Percentiles rank a stretch among this genome's conserved stretches.
These are phyloP conservation scores for Danaus melanippus DNA, from an alignment of 1,140 invertebrate genomes.

Conservation along the genomic window DNA sequence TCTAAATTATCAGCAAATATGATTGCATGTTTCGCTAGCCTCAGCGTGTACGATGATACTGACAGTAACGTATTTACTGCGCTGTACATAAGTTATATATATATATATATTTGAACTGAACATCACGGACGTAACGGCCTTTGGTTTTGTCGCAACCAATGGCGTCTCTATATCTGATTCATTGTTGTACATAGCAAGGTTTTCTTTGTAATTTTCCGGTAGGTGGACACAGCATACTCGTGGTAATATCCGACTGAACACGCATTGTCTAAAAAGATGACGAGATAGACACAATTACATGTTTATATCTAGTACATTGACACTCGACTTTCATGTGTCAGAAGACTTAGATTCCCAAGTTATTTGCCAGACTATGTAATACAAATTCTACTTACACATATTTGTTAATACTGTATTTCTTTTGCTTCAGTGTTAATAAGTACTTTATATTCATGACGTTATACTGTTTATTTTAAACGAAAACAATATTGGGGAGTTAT, in stretches of 20 bases:
- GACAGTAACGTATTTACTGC: too few relatives aligned
- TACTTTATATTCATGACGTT: too few relatives aligned
- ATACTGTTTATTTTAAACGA: too few relatives aligned
- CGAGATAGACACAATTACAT: slow-evolving; percentile 21
- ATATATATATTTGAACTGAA: too few relatives aligned
- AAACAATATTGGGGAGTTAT: too few relatives aligned
- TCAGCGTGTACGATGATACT: slow-evolving; percentile 16
- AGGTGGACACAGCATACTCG: slow-evolving; percentile 44
- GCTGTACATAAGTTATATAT: too few relatives aligned
- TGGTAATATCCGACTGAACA: slow-evolving; percentile 45
- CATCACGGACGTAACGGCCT: slow-evolving; percentile 33
- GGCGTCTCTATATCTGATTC: slow-evolving; percentile 41
- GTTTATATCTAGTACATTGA: slow-evolving; percentile 21
- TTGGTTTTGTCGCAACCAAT: slow-evolving; percentile 51
- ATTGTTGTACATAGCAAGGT: slow-evolving; percentile 34
- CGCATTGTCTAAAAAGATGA: slow-evolving; percentile 48
- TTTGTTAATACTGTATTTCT: too few relatives aligned
- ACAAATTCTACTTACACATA: too few relatives aligned
- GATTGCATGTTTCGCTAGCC: slow-evolving; percentile 15
- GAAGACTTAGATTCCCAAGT: not conserved
- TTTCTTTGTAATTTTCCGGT: slow-evolving; percentile 63
- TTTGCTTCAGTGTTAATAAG: too few relatives aligned
- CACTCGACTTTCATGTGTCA: slow-evolving; percentile 12
- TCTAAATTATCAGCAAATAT: slow-evolving; percentile 6
- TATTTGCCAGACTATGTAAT: too few relatives aligned